A percentile compares a stretch with the other conserved stretches of the same genome.
These are phyloP conservation scores for Netelia melanura DNA, from an alignment of 2,888 invertebrate species.

Conservation along the genomic window DNA sequence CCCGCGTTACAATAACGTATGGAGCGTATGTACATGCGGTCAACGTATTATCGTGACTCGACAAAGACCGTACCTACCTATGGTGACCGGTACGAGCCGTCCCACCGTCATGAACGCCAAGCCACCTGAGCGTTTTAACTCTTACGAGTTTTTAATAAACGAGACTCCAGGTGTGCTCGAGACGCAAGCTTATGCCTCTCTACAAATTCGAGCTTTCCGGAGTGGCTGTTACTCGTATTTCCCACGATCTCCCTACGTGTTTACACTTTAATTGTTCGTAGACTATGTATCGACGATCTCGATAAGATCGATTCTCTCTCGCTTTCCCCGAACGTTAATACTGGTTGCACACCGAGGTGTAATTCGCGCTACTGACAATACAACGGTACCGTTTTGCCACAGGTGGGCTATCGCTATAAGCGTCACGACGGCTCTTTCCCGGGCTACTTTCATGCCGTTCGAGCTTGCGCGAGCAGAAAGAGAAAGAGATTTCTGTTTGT, in stretches of 20 bases:
- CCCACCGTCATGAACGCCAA: not conserved
- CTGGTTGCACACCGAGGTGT: conserved; percentile 10
- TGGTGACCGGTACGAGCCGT: conserved; percentile 7
- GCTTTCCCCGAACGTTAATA: conserved; percentile 53
- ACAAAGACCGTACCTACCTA: not conserved
- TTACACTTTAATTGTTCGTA: conserved; percentile 56
- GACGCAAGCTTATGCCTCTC: not conserved
- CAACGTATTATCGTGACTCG: conserved; percentile 30
- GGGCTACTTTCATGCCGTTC: conserved; percentile 21
- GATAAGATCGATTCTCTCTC: conserved; percentile 59
- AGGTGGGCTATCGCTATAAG: conserved; percentile 54
- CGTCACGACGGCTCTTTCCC: conserved; percentile 23
- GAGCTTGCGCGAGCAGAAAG: conserved; percentile 11
- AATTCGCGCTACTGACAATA: not conserved
- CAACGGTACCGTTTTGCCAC: conserved; percentile 7
- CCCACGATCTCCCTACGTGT: conserved; percentile 50
- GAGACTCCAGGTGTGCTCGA: conserved; percentile 7
- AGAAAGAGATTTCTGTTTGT: conserved; percentile 10
- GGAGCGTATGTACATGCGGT: not conserved
- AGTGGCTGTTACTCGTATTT: conserved; percentile 15
- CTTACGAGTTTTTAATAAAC: conserved; percentile 41
- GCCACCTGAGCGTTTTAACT: conserved; percentile 37
- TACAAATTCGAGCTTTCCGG: not conserved
- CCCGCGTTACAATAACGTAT: no score
- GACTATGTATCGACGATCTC: conserved; percentile 32